Evolutionary conservation across 2,113 vertebrate species (phyloP).

Genomic region (Entosphenus tridentatus): DNA sequence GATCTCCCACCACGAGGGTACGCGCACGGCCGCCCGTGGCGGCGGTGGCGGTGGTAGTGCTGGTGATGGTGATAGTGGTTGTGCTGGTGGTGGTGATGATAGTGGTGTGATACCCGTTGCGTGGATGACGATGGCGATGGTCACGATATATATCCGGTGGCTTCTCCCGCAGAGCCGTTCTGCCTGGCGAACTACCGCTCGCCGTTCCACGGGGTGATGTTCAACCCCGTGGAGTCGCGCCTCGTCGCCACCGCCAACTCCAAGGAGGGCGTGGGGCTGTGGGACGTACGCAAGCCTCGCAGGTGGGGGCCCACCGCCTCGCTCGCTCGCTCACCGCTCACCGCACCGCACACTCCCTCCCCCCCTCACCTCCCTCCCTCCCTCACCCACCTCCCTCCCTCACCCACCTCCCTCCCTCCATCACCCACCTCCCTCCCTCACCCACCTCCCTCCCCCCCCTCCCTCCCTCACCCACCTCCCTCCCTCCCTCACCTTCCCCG

Average conservation of each 20-base stretch:
- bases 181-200: conserved; percentile 94
- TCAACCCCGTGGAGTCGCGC: conserved; percentile 83
- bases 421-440: not conserved
- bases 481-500: not conserved
- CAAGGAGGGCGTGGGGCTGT: conserved; percentile 88
- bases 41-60: too few species aligned
- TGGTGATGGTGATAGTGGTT: too few species aligned
- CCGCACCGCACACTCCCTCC: too few species aligned
- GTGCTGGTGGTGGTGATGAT: too few species aligned
- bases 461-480: too few species aligned
- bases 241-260: conserved; percentile 92
- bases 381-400: too few species aligned
- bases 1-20: conserved; percentile 79
- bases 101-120: too few species aligned
- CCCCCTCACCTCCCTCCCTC: too few species aligned
- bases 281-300: conserved; percentile 94
- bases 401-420: too few species aligned
- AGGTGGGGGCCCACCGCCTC: conserved; percentile 28
- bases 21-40: conserved; percentile 4
- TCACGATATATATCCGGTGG: too few species aligned
- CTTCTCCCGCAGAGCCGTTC: conserved; percentile 47
- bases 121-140: too few species aligned
- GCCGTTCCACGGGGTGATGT: conserved; percentile 97
- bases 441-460: not conserved
- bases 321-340: too few species aligned